phyloP scores from a whole-genome alignment of 2,113 vertebrate species.

The Lathamus discolor region DNA sequence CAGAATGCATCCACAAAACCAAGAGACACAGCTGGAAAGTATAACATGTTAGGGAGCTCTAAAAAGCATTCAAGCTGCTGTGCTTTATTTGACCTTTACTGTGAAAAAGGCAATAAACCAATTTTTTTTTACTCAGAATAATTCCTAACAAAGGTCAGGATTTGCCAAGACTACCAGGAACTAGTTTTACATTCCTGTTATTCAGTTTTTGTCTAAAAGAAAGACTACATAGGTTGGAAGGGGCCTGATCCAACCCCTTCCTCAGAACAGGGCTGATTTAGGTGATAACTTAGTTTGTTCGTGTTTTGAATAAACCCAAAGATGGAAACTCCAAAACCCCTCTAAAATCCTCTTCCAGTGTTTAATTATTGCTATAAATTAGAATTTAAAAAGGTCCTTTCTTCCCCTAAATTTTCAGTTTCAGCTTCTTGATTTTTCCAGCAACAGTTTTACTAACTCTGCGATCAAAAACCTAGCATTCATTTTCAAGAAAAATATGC shows the following conservation, averaged over 20 bases:
- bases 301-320: neutral
- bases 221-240: neutral
- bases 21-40: neutral
- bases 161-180: neutral
- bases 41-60: neutral
- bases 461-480: neutral
- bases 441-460: neutral
- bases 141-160: neutral
- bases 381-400: neutral
- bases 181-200: neutral
- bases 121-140: neutral
- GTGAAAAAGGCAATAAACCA: neutral
- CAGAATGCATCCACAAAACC: neutral
- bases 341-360: neutral
- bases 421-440: neutral
- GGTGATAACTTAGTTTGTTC: neutral
- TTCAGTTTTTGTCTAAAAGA: neutral
- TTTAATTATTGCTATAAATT: neutral
- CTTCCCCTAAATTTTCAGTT: neutral
- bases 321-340: fast-evolving
- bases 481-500: neutral
- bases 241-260: neutral
- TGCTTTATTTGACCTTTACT: neutral
- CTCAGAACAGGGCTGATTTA: neutral
- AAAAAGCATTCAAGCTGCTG: neutral